Conservation (phyloP, 1,140 invertebrate species). For the Pogonomyrmex californicus region DNA sequence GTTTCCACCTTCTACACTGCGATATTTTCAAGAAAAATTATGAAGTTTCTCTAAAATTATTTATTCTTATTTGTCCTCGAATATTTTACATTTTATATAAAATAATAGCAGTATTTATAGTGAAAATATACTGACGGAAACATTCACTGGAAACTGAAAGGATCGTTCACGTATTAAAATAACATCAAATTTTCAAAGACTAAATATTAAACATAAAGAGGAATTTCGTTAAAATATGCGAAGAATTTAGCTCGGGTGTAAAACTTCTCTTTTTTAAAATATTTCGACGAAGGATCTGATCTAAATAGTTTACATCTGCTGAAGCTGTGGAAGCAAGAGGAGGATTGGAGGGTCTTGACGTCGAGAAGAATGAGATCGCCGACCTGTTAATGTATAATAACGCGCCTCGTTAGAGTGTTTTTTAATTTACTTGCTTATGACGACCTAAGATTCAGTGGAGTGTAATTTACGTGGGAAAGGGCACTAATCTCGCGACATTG, state of each 20-base stretch:
- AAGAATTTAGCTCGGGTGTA: not conserved
- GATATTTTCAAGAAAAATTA: slow-evolving; percentile 33
- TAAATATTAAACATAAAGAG: not conserved
- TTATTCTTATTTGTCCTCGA: slow-evolving; percentile 3
- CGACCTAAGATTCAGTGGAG: not conserved
- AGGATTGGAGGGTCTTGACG: not conserved
- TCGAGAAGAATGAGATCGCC: not conserved
- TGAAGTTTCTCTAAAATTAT: slow-evolving; percentile 1
- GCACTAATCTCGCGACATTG: slow-evolving; percentile 14
- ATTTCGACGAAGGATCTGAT: not conserved
- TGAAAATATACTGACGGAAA: not conserved
- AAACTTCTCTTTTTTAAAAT: not conserved
- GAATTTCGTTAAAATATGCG: not conserved
- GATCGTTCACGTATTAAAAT: not conserved
- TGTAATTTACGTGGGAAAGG: slow-evolving; percentile 7
- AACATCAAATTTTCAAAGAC: not conserved
- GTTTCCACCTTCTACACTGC: not conserved
- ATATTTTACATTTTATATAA: slow-evolving; percentile 1
- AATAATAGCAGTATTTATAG: not conserved
- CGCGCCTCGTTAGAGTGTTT: not conserved
- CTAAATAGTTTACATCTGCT: not conserved
- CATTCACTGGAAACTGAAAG: not conserved
- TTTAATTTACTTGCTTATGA: slow-evolving; percentile 38
- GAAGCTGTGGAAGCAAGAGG: not conserved
- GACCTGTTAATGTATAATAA: not conserved